A percentile compares a stretch with the other conserved stretches of the same genome.
Evolutionary conservation across 2,113 vertebrate species (phyloP).

Genomic region (Hemibagrus wyckioides): DNA sequence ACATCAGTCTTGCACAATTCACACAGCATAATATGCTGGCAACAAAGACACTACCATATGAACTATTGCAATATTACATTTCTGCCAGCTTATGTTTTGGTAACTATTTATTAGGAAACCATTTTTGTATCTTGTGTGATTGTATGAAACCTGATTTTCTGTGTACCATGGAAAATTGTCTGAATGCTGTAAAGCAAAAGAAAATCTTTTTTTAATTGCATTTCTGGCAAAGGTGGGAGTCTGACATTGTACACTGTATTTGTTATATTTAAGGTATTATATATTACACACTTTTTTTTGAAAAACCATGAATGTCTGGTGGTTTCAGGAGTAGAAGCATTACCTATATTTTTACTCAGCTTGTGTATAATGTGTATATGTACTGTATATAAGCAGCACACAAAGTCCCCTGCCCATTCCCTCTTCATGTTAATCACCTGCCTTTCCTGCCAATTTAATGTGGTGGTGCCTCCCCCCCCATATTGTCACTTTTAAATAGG

Average conservation of each 20-base stretch:
- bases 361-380: slow-evolving; percentile 71
- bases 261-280: slow-evolving; percentile 64
- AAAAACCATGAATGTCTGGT: slow-evolving; percentile 67
- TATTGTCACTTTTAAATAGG: slow-evolving; percentile 66
- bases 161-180: slow-evolving; percentile 66
- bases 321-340: slow-evolving; percentile 64
- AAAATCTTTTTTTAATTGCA: slow-evolving; percentile 63
- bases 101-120: slow-evolving; percentile 67
- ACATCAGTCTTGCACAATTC: slow-evolving; percentile 57
- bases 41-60: slow-evolving; percentile 68
- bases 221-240: slow-evolving; percentile 41
- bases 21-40: slow-evolving; percentile 50
- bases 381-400: slow-evolving; percentile 70
- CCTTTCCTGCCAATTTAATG: slow-evolving; percentile 73
- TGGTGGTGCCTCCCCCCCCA: slow-evolving; percentile 69
- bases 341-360: slow-evolving; percentile 73
- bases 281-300: slow-evolving; percentile 65
- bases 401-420: slow-evolving; percentile 45
- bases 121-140: slow-evolving; percentile 49
- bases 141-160: slow-evolving; percentile 56
- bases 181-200: slow-evolving; percentile 63
- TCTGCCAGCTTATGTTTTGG: slow-evolving; percentile 61
- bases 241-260: slow-evolving; percentile 66
- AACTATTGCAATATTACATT: slow-evolving; percentile 68
- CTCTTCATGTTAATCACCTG: slow-evolving; percentile 71